Conservation (phyloP, 2,888 invertebrate species). For the Agriopis marginaria region DNA sequence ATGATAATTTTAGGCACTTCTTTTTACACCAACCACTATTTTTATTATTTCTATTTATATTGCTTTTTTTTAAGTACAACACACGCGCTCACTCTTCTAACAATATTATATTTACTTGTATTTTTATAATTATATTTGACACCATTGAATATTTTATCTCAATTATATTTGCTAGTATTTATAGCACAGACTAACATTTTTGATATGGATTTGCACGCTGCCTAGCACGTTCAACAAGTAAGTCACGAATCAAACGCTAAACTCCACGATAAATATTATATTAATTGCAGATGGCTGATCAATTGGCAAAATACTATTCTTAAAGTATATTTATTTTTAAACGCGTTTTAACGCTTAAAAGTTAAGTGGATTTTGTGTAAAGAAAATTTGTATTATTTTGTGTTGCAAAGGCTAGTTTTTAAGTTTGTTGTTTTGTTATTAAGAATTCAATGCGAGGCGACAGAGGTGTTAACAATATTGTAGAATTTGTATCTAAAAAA, state of each 20-base stretch:
- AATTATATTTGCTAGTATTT: slow-evolving; percentile 11
- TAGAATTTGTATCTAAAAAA: neutral
- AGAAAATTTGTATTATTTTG: neutral
- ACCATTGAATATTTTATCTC: neutral
- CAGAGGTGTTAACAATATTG: neutral
- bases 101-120: neutral
- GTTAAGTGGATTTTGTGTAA: neutral
- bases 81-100: slow-evolving; percentile 13
- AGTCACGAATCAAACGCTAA: slow-evolving; percentile 65
- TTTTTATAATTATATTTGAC: slow-evolving; percentile 4
- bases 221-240: slow-evolving; percentile 89
- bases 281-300: slow-evolving; percentile 37
- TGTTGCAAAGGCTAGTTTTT: neutral
- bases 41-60: slow-evolving; percentile 2
- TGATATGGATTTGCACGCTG: slow-evolving; percentile 78
- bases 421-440: neutral
- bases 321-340: neutral
- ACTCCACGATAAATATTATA: slow-evolving; percentile 17
- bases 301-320: slow-evolving; percentile 16
- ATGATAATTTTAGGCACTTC: slow-evolving; percentile 1
- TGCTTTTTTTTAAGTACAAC: slow-evolving; percentile 14
- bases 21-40: slow-evolving; percentile 10
- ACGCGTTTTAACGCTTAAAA: neutral
- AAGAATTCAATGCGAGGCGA: neutral
- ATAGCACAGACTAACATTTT: slow-evolving; percentile 56